phyloP scores from a whole-genome alignment of 2,888 invertebrate genomes.

The Chaitophorus viminalis region DNA sequence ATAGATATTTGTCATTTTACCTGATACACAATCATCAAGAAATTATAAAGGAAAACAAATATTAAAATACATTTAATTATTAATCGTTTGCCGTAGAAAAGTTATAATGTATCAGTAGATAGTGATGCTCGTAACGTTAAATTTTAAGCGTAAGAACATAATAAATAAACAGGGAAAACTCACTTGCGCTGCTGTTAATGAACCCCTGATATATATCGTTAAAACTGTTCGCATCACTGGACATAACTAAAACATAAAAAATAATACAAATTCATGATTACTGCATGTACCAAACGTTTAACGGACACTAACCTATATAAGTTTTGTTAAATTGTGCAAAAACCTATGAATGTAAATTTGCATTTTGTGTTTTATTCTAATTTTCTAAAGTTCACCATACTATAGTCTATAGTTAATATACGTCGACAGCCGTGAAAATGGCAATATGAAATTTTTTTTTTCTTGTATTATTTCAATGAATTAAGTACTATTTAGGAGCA shows the following conservation, averaged over 20 bases:
- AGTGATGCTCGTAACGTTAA: not conserved
- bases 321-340: not conserved
- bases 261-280: not conserved
- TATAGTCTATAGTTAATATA: not conserved
- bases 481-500: not conserved
- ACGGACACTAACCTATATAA: not conserved
- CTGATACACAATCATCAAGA: not conserved
- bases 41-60: not conserved
- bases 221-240: constrained; percentile 71
- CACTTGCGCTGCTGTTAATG: constrained; percentile 75
- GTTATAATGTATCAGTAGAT: not conserved
- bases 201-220: constrained; percentile 73
- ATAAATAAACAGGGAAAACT: constrained; percentile 64
- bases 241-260: constrained; percentile 73
- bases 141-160: not conserved
- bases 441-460: not conserved
- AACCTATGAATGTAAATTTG: not conserved
- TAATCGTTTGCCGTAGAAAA: not conserved
- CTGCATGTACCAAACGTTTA: not conserved
- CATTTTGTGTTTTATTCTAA: not conserved
- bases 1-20: not conserved
- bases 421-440: not conserved
- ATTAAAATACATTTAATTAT: not conserved
- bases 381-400: not conserved
- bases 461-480: not conserved